Evolutionary conservation across 2,888 invertebrate species (phyloP), one percentile per base, ranked within the genome.

Genomic region (Cheilosia grossa): DNA sequence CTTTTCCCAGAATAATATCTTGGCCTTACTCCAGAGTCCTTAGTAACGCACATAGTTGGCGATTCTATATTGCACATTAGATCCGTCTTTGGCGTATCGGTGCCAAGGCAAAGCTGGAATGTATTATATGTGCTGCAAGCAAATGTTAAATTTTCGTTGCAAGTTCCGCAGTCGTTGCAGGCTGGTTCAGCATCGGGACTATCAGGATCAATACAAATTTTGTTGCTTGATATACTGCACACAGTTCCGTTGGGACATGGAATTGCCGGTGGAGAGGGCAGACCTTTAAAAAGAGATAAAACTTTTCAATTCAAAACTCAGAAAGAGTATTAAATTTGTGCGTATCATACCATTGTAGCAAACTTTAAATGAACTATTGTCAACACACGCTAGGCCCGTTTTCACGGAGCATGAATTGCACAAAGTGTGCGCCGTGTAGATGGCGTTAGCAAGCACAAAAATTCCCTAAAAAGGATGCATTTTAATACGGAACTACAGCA

Each of bases 101-200:
- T 19, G 15, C 80, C 74, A n/a, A 56, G 19, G 19, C 83, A 83
- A 9, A 83, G 67, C 0, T 58, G 53, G n/a, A 83, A 83, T 0
- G 63, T 69, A 13, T 74, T 79, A 40, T 74, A 83, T 19, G 51
- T 58, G 10, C 27, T 74, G 44, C 83, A 83, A 9, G 74, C 79
- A 69, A 80, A 74, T 0, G 51, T 44, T 13, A 17, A 40, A 13
- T 51, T 40, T 0, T 37, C 53, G 1, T 74, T 83, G 47, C 83
- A 83, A 1, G 3, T 13, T 2, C 51, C 58, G 54, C 80, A 80
- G 24, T 42, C 53, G 10, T 15, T 33, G 10, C 82, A 82, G 1
- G 67, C 63, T 2, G 51, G 49, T 49, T 3, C 10, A 33, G 44
- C 33, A 7, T 24, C 24, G 5, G 73, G 19, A 15, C 4, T 27